Percentiles rank a stretch among this genome's conserved stretches.
These are phyloP conservation scores for Pseudomyrmex flavicornis DNA, from an alignment of 1,140 invertebrate species.

Conservation along the genomic window DNA sequence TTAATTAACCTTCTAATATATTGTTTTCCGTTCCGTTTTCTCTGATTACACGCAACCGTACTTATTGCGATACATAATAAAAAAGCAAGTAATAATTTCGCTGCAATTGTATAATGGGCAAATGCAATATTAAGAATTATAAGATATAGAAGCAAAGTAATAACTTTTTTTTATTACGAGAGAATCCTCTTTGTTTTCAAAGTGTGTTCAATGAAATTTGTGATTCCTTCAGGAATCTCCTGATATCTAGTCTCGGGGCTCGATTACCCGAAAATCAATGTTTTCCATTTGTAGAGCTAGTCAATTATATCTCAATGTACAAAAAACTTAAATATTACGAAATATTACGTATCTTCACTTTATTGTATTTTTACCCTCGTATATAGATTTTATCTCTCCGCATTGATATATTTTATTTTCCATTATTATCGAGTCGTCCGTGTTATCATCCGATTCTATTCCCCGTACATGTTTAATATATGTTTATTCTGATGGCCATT, in stretches of 20 bases:
- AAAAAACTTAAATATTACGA: conserved; percentile 79
- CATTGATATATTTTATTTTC: background rate
- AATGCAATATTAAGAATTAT: conserved; percentile 43
- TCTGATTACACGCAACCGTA: background rate
- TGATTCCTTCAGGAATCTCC: conserved; percentile 36
- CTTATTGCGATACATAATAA: background rate
- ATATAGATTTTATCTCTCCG: conserved; percentile 18
- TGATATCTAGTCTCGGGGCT: conserved; percentile 76
- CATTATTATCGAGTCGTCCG: background rate
- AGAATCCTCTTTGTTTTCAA: background rate
- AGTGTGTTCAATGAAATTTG: conserved; percentile 16
- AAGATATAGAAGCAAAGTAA: background rate
- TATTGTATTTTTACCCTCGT: conserved; percentile 39
- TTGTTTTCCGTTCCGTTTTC: too few relatives aligned
- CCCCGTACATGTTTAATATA: background rate
- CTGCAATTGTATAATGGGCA: conserved; percentile 12
- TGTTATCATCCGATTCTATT: conserved; percentile 1
- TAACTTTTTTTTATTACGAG: conserved; percentile 2
- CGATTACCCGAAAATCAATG: conserved; percentile 80
- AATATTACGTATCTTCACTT: conserved; percentile 48
- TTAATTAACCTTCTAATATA: too few relatives aligned
- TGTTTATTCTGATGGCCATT: background rate
- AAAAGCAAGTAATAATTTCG: background rate
- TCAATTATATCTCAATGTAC: conserved; percentile 80
- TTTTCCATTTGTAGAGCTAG: conserved; percentile 82